Conservation (phyloP, 2,888 invertebrate genomes). For the Bembecia ichneumoniformis region DNA sequence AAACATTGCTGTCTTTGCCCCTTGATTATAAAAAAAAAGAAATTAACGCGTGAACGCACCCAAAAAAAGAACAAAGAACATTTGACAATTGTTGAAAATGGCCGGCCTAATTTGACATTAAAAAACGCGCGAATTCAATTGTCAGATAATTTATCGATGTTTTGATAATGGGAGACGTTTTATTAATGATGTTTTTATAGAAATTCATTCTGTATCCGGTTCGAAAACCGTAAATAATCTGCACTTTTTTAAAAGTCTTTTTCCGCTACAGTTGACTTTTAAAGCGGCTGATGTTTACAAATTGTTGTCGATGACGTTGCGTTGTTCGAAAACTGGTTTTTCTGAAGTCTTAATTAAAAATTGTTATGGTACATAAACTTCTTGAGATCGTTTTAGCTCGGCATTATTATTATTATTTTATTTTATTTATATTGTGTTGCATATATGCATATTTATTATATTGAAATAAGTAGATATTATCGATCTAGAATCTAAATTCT, state of each 20-base stretch:
- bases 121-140: slow-evolving; percentile 65
- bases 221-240: slow-evolving; percentile 52
- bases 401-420: too few species aligned
- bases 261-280: slow-evolving; percentile 48
- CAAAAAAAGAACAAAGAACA: slow-evolving; percentile 38
- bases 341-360: slow-evolving; percentile 28
- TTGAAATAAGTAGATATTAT: too few species aligned
- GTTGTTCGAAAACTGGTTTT: slow-evolving; percentile 27
- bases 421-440: too few species aligned
- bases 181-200: slow-evolving; percentile 55
- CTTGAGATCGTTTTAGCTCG: background rate
- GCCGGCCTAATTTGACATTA: slow-evolving; percentile 67
- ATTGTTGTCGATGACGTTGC: slow-evolving; percentile 19
- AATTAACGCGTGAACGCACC: slow-evolving; percentile 51
- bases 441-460: too few species aligned
- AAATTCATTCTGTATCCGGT: slow-evolving; percentile 34
- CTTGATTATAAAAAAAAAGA: slow-evolving; percentile 38
- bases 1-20: slow-evolving; percentile 36
- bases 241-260: slow-evolving; percentile 29
- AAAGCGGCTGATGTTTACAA: slow-evolving; percentile 48
- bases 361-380: slow-evolving; percentile 37
- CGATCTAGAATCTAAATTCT: background rate
- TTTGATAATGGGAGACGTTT: slow-evolving; percentile 41
- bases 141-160: slow-evolving; percentile 65
- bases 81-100: slow-evolving; percentile 46